Percentiles rank a stretch among this genome's conserved stretches.
Conservation (phyloP, 37 sponge, comb jelly and placozoan species). For the Lycopodina hypogea region DNA sequence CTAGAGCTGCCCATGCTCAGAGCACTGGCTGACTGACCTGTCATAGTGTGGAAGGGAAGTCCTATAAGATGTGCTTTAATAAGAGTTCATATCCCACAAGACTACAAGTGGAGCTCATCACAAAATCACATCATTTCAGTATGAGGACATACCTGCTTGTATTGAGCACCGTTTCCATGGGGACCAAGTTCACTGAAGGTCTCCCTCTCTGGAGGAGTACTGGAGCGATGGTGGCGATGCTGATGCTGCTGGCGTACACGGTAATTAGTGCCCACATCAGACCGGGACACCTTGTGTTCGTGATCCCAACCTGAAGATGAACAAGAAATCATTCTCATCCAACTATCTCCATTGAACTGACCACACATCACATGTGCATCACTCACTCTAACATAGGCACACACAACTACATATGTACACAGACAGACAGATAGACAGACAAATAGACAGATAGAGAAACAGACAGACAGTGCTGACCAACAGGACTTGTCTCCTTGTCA, state of each 20-base stretch:
- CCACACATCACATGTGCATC: no score
- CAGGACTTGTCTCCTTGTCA: slow-evolving; percentile 9
- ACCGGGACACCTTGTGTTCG: slow-evolving; percentile 15
- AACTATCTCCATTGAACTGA: no score
- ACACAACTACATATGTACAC: slow-evolving; percentile 40
- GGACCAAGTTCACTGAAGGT: slow-evolving; percentile 29
- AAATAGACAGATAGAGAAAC: neutral
- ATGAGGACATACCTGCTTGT: slow-evolving; percentile 32
- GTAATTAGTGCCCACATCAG: slow-evolving; percentile 25
- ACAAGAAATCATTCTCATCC: neutral
- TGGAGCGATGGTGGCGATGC: neutral
- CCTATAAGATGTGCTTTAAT: no score
- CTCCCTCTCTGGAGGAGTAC: slow-evolving; percentile 13
- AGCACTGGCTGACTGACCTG: no score
- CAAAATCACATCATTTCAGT: no score
- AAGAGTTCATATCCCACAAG: no score
- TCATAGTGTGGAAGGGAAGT: no score
- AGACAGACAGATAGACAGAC: slow-evolving; percentile 7
- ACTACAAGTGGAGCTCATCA: no score
- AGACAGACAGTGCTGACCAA: neutral
- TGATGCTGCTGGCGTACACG: no score
- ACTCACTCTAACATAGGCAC: no score
- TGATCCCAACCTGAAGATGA: slow-evolving; percentile 21
- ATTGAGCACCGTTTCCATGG: neutral
- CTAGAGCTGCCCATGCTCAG: neutral